Evolutionary conservation across 2,888 invertebrate species (phyloP), one percentile per base, ranked within the genome.

Genomic region (Ennomos erosarius): DNA sequence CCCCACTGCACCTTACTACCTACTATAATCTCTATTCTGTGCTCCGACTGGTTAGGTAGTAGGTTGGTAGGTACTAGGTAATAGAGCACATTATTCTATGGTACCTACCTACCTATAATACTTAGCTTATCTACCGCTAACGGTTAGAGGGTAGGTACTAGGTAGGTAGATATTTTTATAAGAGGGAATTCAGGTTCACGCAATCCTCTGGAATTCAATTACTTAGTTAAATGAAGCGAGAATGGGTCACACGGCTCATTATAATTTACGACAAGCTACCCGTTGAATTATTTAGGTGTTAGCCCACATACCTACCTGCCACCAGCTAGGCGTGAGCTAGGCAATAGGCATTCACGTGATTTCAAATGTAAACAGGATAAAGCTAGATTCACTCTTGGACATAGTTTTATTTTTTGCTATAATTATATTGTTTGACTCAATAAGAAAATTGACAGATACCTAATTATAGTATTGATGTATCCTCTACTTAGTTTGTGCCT

Each of bases 221-320:
- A 60, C 49, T 56, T 61, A 61, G 61, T 56, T 46, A 61, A 64
- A 64, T 64, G 59, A 64, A 40, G 51, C 42, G 43, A 45, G 62
- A 67, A 65, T 63, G 57, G 67, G 67, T 67, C 65, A 62, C 61
- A 58, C 62, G 54, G 39, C 56, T 65, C 64, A 62, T 68, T 68
- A 62, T 62, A 55, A 64, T 57, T 61, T 55, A 48, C 51, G 61
- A 62, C 60, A 50, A 62, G 64, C 57, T 51, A 53, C 55, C 37
- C 48, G 59, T 52, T 69, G 67, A 69, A 69, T 69, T 67, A 69
- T 69, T 69, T 67, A 69, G 60, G 56, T 58, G 62, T 43, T 51
- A 55, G 67, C 62, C 69, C 53, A 64, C 69, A 69, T 69, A 65
- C 64, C 64, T 40, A 65, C 64, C 64, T 40, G 43, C 53, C 47